phyloP scores from a whole-genome alignment of 2,113 vertebrate species.

The Oxyruncus cristatus region DNA sequence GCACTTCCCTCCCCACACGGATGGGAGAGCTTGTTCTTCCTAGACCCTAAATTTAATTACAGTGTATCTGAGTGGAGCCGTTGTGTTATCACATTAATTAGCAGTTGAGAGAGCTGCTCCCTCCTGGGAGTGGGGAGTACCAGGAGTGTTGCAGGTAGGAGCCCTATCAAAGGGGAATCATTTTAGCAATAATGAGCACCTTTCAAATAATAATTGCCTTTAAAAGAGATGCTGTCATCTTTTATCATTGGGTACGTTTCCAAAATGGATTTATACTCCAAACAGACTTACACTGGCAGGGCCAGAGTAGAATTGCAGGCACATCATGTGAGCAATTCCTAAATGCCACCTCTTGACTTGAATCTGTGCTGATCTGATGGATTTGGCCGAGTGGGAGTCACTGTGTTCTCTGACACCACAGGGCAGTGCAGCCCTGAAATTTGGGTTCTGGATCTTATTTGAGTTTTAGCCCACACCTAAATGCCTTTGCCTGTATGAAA shows the following conservation, averaged over 20 bases:
- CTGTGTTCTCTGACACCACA: not conserved
- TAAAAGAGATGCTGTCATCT: constrained; percentile 36
- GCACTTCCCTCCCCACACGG: not conserved
- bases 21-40: not conserved
- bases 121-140: not conserved
- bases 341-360: not conserved
- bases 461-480: not conserved
- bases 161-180: not conserved
- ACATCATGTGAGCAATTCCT: not conserved
- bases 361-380: not conserved
- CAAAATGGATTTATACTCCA: not conserved
- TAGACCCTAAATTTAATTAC: constrained; percentile 13
- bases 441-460: not conserved
- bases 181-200: constrained; percentile 41
- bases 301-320: not conserved
- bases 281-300: not conserved
- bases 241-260: not conserved
- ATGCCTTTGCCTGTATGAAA: not conserved
- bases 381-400: not conserved
- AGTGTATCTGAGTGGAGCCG: not conserved
- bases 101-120: not conserved
- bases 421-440: not conserved
- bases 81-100: constrained; percentile 33
- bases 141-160: constrained; percentile 3
- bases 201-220: constrained; percentile 47